phyloP scores from a whole-genome alignment of 2,888 invertebrate genomes.

The Drosophila suboccidentalis region DNA sequence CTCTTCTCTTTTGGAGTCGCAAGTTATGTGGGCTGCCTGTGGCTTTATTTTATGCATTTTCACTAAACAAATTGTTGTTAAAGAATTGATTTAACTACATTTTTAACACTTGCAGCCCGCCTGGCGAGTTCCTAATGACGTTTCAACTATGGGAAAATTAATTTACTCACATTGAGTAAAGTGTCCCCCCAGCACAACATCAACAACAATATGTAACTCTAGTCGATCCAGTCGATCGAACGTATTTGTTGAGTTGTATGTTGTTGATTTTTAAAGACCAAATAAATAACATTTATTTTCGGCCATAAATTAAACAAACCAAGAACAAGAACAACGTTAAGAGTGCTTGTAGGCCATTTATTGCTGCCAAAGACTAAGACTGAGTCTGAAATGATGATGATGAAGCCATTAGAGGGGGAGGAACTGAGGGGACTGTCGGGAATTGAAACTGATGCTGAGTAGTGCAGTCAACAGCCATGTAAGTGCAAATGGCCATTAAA shows the following conservation, averaged over 20 bases:
- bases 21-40: conserved; percentile 43
- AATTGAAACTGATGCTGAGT: conserved; percentile 36
- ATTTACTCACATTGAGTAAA: conserved; percentile 26
- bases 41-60: conserved; percentile 54
- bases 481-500: conserved; percentile 82
- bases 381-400: conserved; percentile 31
- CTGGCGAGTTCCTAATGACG: conserved; percentile 50
- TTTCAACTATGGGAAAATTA: conserved; percentile 52
- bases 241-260: conserved; percentile 14
- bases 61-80: conserved; percentile 68
- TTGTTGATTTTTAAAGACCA: conserved; percentile 59
- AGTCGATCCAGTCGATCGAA: conserved; percentile 13
- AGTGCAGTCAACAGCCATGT: conserved; percentile 57
- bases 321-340: conserved; percentile 25
- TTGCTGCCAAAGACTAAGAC: conserved; percentile 41
- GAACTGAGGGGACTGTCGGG: conserved; percentile 1
- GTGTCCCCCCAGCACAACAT: conserved; percentile 8
- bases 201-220: neutral
- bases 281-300: conserved; percentile 72
- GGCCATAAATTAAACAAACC: conserved; percentile 64
- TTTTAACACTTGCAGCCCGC: conserved; percentile 73
- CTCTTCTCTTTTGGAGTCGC: neutral
- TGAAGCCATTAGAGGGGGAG: conserved; percentile 66
- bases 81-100: conserved; percentile 64
- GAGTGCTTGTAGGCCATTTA: conserved; percentile 64